Base-by-base conservation (phyloP, 1,140 invertebrate species). In the Acromyrmex echinatior region DNA sequence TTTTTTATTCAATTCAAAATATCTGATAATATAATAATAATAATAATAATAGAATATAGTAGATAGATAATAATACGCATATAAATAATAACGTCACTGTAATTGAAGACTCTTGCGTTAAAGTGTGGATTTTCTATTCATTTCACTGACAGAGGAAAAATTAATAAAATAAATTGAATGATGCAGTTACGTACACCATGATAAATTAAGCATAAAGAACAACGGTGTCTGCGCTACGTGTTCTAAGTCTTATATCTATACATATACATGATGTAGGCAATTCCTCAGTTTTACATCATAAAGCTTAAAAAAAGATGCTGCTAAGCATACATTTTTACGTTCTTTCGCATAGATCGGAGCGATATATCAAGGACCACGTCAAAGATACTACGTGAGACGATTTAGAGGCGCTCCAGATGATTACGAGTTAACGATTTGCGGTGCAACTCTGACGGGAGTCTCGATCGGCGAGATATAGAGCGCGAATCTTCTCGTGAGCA, bases 341-440 rank as follows among this genome's bases (percentile, higher is more conserved):
- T 79, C 28, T n/a, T 53, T 28, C 12, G 5, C 0, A 5, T 49
- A 31, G 1, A 39, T n/a, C 45, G 12, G 45, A 31, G 25, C 45
- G 18, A 80, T 80, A 53, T 68, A 66, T 80, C 62, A 68, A 53
- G 28, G 62, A 68, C n/a, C 45, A 14, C 66, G 77, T 79, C 45
- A 68, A 53, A 79, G 45, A 4, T 39, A 63, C 9, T 16, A 45
- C 39, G 58, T 49, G 77, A 53, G 45, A 68, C 45, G 65, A 80
- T 80, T 80, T 80, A 80, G 45, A 80, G 62, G 45, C 45, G 77
- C 45, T 68, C 31, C 25, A 60, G 25, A 79, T 79, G 60, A 79
- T 80, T 80, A 68, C 62, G 62, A 68, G 62, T 68, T 80, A 80
- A 80, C 77, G 77, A 80, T 80, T 80, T 45, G 62, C 77, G 77